These are phyloP conservation scores for Trochalopteron elliotii DNA, from an alignment of 2,113 vertebrate species.

Conservation along the genomic window DNA sequence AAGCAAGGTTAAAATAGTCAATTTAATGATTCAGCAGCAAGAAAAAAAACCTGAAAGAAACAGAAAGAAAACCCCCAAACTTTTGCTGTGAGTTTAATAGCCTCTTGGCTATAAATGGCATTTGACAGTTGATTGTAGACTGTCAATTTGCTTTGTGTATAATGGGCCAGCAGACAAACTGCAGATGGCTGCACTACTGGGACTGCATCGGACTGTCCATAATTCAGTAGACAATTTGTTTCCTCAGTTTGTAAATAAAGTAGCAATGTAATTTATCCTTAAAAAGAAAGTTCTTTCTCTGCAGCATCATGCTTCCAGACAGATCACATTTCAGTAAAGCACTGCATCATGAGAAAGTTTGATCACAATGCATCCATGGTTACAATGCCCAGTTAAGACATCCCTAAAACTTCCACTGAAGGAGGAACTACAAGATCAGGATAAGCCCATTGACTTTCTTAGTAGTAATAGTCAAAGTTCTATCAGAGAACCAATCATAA, in stretches of 20 bases:
- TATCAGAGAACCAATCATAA: not conserved
- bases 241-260: not conserved
- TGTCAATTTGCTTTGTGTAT: not conserved
- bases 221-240: not conserved
- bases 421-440: not conserved
- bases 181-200: not conserved
- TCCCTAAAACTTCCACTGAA: not conserved
- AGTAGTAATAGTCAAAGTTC: not conserved
- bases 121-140: not conserved
- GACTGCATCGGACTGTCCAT: not conserved
- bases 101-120: constrained; percentile 4
- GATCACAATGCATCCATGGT: not conserved
- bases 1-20: constrained; percentile 20
- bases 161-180: not conserved
- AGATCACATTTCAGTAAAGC: not conserved
- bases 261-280: not conserved
- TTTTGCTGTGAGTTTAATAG: not conserved
- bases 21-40: not conserved
- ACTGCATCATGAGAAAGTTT: not conserved
- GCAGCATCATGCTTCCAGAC: not conserved
- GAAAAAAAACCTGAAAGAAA: no score
- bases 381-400: not conserved
- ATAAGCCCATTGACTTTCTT: not conserved
- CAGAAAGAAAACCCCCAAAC: not conserved
- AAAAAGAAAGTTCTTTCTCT: not conserved